These are phyloP conservation scores for Eurois occulta DNA, from an alignment of 2,888 invertebrate genomes.

Conservation along the genomic window DNA sequence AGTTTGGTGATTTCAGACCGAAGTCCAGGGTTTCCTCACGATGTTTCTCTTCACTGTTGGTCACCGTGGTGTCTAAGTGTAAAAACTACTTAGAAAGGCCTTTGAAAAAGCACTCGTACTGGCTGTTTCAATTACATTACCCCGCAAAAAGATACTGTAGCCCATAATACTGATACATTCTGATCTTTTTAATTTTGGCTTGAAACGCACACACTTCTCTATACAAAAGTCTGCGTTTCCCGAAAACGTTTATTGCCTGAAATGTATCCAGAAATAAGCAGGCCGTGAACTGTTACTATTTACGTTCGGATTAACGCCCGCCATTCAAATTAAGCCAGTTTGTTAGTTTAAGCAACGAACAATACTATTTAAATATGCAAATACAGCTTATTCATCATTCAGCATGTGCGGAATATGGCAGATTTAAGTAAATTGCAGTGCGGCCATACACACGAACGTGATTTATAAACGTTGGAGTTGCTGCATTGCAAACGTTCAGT, in stretches of 20 bases:
- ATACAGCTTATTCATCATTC: slow-evolving; percentile 42
- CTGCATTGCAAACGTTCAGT: slow-evolving; percentile 5
- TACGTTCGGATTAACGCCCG: slow-evolving; percentile 31
- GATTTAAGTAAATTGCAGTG: slow-evolving; percentile 39
- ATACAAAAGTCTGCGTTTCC: neutral
- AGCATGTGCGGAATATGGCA: slow-evolving; percentile 35
- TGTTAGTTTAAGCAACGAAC: slow-evolving; percentile 24
- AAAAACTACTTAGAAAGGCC: too few species aligned
- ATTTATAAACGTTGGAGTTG: slow-evolving; percentile 47
- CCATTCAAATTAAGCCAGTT: slow-evolving; percentile 33
- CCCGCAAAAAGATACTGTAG: neutral
- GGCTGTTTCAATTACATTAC: too few species aligned
- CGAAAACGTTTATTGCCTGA: slow-evolving; percentile 15
- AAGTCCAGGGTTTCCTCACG: too few species aligned
- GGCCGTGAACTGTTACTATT: slow-evolving; percentile 39
- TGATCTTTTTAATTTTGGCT: neutral
- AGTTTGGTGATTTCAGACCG: too few species aligned
- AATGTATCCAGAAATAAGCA: slow-evolving; percentile 41
- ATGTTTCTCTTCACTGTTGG: too few species aligned
- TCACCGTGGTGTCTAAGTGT: too few species aligned
- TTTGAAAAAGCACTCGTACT: too few species aligned
- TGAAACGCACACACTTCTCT: neutral
- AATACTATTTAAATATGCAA: slow-evolving; percentile 42
- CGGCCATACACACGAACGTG: slow-evolving; percentile 21
- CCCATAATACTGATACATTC: neutral